Evolutionary conservation across 1,140 invertebrate genomes (phyloP), one percentile per base, ranked within the genome.

Genomic region (Danaus plexippus): DNA sequence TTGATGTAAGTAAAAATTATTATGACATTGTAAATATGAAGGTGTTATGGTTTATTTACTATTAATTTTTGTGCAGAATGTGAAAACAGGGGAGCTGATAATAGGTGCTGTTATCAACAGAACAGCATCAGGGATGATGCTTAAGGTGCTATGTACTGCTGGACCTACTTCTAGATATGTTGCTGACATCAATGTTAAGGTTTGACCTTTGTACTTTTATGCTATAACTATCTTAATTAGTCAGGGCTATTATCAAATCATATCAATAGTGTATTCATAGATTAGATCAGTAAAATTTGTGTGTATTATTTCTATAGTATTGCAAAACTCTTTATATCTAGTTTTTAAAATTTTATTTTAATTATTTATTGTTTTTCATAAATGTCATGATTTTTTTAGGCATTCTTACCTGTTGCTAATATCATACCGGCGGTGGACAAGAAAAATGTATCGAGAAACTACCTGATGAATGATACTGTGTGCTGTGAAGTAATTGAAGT

Each of bases 401-500:
- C 91, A 59, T 92, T 92, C 77, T 90, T 92, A 83, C 90, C 91
- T 18, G 87, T 90, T 15, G 88, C 89, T 54, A 92, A 92, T 87
- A 88, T 92, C 77, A 93, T 94, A 77, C 91, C 91, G 63, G 92
- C 92, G 46, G 90, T 94, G 77, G 93, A 95, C 88, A 94, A 94
- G 88, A 93, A 94, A 87, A 93, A 92, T 77, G 90, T 92, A 66
- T 91, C 90, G 80, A 91, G 91, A 84, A 90, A 89, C 83, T 95
- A 92, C 89, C 91, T 91, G 85, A 91, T 91, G 88, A 95, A 93
- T 90, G 94, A 96, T 87, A 91, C 92, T 67, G 91, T 96, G 49
- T 94, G 94, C 89, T 95, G 94, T 88, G 94, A 96, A 89, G 93
- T 97, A 12, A 88, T 96, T 69, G 93, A 94, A 89, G 92, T 96